A percentile compares a stretch with the other conserved stretches of the same genome.
Evolutionary conservation across 2,797 vertebrate genomes (phyloP).

Genomic region (Vireo griseus): DNA sequence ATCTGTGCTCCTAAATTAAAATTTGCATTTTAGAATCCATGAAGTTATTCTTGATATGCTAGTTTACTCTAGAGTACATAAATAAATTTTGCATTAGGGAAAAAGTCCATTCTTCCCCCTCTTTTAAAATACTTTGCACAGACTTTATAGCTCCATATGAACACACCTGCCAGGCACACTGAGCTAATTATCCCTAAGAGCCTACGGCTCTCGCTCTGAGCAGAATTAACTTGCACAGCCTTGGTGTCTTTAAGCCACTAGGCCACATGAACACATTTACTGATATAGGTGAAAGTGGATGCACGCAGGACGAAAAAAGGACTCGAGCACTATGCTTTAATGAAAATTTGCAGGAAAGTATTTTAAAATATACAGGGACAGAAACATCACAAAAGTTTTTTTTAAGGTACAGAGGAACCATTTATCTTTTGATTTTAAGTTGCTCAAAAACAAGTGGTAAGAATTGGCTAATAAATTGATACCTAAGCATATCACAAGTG

Average conservation of each 20-base stretch:
- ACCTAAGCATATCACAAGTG: neutral
- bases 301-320: neutral
- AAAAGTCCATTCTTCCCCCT: neutral
- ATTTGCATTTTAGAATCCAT: neutral
- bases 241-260: neutral
- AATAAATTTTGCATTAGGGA: neutral
- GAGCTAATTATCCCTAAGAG: neutral
- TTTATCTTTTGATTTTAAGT: neutral
- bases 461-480: neutral
- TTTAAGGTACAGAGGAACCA: neutral
- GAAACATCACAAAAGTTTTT: neutral
- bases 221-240: neutral
- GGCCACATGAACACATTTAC: neutral
- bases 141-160: neutral
- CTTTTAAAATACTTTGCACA: neutral
- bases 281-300: neutral
- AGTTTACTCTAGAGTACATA: neutral
- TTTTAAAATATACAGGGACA: neutral
- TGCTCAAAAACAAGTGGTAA: neutral
- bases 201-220: rapidly evolving
- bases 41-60: neutral
- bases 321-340: neutral
- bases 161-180: neutral
- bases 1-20: neutral
- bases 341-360: neutral